A percentile compares a stretch with the other conserved stretches of the same genome.
Evolutionary conservation across 1,140 invertebrate genomes (phyloP).

Genomic region (Drosophila arawakana): DNA sequence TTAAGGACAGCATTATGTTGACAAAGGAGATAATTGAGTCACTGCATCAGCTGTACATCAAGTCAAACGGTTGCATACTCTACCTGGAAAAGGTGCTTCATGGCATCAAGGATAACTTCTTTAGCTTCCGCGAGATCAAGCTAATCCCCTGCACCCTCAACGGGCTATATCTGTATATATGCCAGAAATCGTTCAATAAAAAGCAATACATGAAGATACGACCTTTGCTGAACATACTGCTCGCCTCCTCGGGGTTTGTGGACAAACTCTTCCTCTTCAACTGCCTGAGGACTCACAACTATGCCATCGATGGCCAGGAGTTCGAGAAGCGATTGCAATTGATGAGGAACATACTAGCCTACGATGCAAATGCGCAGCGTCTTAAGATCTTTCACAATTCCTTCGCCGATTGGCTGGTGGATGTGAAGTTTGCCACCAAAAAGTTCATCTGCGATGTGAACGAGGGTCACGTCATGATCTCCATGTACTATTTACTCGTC

Average conservation of each 20-base stretch:
- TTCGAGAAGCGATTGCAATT: slow-evolving; percentile 93
- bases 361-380: slow-evolving; percentile 86
- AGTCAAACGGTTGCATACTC: slow-evolving; percentile 97
- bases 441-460: slow-evolving; percentile 95
- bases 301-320: slow-evolving; percentile 92
- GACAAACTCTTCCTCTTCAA: slow-evolving; percentile 92
- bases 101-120: slow-evolving; percentile 96
- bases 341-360: slow-evolving; percentile 87
- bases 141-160: slow-evolving; percentile 98
- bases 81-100: slow-evolving; percentile 97
- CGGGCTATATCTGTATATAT: slow-evolving; percentile 97
- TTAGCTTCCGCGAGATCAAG: slow-evolving; percentile 92
- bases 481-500: slow-evolving; percentile 91
- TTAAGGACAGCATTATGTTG: slow-evolving; percentile 84
- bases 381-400: slow-evolving; percentile 94
- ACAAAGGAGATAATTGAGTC: slow-evolving; percentile 94
- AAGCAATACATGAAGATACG: slow-evolving; percentile 93
- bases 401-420: slow-evolving; percentile 96
- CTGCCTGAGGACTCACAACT: slow-evolving; percentile 92
- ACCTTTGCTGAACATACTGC: slow-evolving; percentile 93
- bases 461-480: slow-evolving; percentile 95
- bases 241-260: slow-evolving; percentile 94
- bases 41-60: slow-evolving; percentile 97
- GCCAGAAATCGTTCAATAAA: slow-evolving; percentile 95
- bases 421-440: slow-evolving; percentile 98